Conservation (phyloP, 2,797 vertebrate genomes). For the Lithobates pipiens region DNA sequence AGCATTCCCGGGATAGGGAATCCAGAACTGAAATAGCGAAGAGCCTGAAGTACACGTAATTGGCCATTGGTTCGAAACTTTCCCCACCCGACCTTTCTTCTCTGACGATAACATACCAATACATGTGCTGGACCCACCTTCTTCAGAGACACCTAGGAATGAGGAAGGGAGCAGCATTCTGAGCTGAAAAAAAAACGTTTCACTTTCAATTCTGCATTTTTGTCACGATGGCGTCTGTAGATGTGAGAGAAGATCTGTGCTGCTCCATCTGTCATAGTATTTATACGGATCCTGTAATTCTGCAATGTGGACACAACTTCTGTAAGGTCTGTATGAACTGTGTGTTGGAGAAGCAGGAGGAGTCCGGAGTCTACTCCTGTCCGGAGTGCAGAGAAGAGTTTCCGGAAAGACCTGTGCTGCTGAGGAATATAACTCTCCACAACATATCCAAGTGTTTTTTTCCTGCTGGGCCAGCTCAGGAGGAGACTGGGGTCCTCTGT, state of each 20-base stretch:
- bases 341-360: slow-evolving; percentile 59
- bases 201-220: background rate
- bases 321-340: slow-evolving; percentile 71
- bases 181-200: background rate
- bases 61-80: too few species aligned
- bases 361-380: slow-evolving; percentile 63
- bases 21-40: too few species aligned
- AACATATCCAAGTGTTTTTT: slow-evolving; percentile 68
- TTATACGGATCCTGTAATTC: slow-evolving; percentile 69
- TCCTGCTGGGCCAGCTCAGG: background rate
- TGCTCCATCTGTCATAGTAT: slow-evolving; percentile 78
- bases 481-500: background rate
- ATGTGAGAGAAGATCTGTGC: slow-evolving; percentile 70
- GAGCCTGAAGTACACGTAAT: too few species aligned
- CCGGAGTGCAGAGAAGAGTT: slow-evolving; percentile 75
- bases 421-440: slow-evolving; percentile 76
- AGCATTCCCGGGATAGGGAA: too few species aligned
- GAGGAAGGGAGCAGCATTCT: too few species aligned
- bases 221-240: background rate
- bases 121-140: too few species aligned
- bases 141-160: too few species aligned
- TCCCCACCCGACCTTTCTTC: too few species aligned
- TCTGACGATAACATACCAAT: too few species aligned
- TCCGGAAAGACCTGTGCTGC: slow-evolving; percentile 62
- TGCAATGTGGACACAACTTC: slow-evolving; percentile 81